Evolutionary conservation across 2,888 invertebrate genomes (phyloP).

Genomic region (Gymnosoma rotundatum): DNA sequence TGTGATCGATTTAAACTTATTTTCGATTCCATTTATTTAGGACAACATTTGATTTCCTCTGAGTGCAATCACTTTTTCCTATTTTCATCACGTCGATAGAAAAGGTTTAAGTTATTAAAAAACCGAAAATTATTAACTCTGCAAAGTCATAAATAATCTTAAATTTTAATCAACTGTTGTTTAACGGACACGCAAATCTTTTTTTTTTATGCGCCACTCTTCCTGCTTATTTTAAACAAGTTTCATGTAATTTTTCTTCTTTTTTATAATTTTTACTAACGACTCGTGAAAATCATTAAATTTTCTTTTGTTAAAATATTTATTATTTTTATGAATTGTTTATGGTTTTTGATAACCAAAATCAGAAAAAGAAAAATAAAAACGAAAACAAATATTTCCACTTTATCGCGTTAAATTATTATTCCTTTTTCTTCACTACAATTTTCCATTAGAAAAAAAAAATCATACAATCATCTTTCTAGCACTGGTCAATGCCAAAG

Average conservation of each 20-base stretch:
- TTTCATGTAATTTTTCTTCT: constrained; percentile 4
- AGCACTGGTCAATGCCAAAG: constrained; percentile 2
- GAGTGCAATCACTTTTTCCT: background rate
- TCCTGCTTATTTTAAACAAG: background rate
- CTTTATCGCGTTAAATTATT: constrained; percentile 16
- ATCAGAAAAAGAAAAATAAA: background rate
- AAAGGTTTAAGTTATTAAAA: background rate
- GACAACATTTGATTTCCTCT: background rate
- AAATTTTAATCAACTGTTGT: constrained; percentile 49
- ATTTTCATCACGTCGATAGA: background rate
- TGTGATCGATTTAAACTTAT: no score
- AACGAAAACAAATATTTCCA: constrained; percentile 46
- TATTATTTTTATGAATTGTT: constrained; percentile 66
- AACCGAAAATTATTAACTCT: constrained; percentile 23
- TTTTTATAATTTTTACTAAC: background rate
- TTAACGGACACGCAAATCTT: constrained; percentile 53
- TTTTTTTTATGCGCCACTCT: background rate
- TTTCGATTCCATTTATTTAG: no score
- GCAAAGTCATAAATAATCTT: constrained; percentile 40
- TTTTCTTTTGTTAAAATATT: constrained; percentile 56
- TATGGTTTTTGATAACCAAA: constrained; percentile 55
- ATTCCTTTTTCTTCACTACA: constrained; percentile 27
- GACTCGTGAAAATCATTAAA: constrained; percentile 58
- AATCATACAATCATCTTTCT: constrained; percentile 4
- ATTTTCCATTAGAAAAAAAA: constrained; percentile 56